Base-by-base conservation (phyloP, 2,888 invertebrate species). In the Dinocampus coccinellae region DNA sequence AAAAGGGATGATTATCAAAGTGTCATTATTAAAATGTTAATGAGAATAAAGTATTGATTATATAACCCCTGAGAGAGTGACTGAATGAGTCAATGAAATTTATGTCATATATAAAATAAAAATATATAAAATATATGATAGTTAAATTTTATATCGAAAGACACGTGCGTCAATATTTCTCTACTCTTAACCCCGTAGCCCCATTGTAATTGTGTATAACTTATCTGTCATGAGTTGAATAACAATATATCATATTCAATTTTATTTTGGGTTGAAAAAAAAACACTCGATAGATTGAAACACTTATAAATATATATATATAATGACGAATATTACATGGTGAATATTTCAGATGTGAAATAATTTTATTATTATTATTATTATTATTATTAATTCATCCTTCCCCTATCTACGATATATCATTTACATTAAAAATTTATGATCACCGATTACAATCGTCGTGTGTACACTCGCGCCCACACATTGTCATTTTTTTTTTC, bases 11-110 rank as follows among this genome's bases (percentile, higher is more conserved):
- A 24, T 2, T 42, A 26, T 57, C 29, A 57, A 24, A 57, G 57
- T 57, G 57, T 29, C 29, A 57, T 57, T 57, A 57, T 24, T 57
- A 11, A 26, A 57, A 57, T 57, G n/a, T 24, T 24, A 39, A 62
- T 36, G 61, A 22, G 39, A 47, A 62, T 42, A 42, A 60, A 60
- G 20, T 20, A 57, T 57, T 47, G 16, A 47, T 47, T n/a, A 47
- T 16, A n/a, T 47, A 47, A 47, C 42, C 42, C n/a, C 42, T 4
- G 7, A 7, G 42, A 47, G 16, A 6, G 6, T 3, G 47, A 47
- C 1, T 47, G 16, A 47, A 3, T 47, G 47, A 20, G n/a, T 47
- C 6, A 16, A 47, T 47, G 3, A 47, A 20, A 47, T 47, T 47
- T 7, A 16, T 47, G 16, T 47, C 16, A 16, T 47, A 20, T 47